A percentile compares a stretch with the other conserved stretches of the same genome.
These are phyloP conservation scores for Eclectus roratus DNA, from an alignment of 2,113 vertebrate species.

Conservation along the genomic window DNA sequence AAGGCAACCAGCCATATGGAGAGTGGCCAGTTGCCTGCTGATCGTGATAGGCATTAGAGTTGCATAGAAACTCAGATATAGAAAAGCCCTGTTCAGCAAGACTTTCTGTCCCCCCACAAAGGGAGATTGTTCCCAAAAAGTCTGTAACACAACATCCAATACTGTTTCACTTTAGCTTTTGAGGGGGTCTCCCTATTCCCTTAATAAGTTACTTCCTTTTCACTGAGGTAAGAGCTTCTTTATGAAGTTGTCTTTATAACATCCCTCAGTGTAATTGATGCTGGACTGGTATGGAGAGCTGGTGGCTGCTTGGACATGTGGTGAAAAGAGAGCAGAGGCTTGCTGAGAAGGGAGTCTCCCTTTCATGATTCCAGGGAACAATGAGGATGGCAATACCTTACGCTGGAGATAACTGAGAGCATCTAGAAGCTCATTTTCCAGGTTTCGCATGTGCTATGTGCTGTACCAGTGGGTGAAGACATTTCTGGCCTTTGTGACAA, in stretches of 20 bases:
- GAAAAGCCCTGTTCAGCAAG: slow-evolving; percentile 4
- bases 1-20: slow-evolving; percentile 61
- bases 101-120: slow-evolving; percentile 28
- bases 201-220: neutral
- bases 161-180: neutral
- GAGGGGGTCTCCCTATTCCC: neutral
- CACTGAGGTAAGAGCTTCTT: neutral
- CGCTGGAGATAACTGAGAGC: rapidly evolving
- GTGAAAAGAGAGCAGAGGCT: neutral
- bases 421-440: neutral
- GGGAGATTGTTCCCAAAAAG: slow-evolving; percentile 13
- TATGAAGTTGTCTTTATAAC: neutral
- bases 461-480: neutral
- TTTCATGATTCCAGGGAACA: neutral
- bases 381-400: neutral
- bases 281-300: neutral
- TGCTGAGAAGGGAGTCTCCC: neutral
- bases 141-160: neutral
- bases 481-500: neutral
- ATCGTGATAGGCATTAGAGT: neutral
- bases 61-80: slow-evolving; percentile 16
- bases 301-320: neutral
- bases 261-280: neutral
- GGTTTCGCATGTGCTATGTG: neutral
- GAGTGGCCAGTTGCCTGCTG: slow-evolving; percentile 48